Percentiles rank a stretch among this genome's conserved stretches.
Evolutionary conservation across 2,113 vertebrate genomes (phyloP).

Genomic region (Phaethornis superciliosus): DNA sequence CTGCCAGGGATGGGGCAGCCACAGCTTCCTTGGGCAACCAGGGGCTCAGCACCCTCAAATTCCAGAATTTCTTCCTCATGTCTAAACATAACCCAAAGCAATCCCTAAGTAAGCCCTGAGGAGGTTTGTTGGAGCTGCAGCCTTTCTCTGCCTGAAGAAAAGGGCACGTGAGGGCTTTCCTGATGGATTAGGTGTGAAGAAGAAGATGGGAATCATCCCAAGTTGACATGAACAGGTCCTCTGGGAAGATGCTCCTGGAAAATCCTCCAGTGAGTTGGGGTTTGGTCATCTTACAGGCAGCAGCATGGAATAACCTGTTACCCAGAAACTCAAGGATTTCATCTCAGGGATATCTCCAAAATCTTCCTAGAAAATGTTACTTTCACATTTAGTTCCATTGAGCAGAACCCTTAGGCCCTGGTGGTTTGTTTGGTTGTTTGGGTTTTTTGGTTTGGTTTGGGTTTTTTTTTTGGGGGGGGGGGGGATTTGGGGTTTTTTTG

Average conservation of each 20-base stretch:
- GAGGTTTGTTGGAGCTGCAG: background rate
- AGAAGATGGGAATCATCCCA: background rate
- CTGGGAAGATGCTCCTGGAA: background rate
- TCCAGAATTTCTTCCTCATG: too few species aligned
- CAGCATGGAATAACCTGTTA: background rate
- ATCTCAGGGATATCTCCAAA: background rate
- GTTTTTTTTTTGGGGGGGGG: too few species aligned
- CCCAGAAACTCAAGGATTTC: background rate
- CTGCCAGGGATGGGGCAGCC: too few species aligned
- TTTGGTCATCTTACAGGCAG: background rate
- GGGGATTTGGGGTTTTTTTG: background rate
- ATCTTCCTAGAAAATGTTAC: background rate
- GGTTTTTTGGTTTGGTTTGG: too few species aligned
- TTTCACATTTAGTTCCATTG: background rate
- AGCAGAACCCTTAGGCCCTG: background rate
- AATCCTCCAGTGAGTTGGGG: rapidly evolving
- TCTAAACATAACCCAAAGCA: too few species aligned
- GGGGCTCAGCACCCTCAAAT: too few species aligned
- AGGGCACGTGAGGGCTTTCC: background rate
- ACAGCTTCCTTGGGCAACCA: too few species aligned
- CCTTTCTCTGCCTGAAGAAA: background rate
- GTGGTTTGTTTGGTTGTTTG: too few species aligned
- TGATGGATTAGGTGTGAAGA: background rate
- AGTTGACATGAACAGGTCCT: rapidly evolving
- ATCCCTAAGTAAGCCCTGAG: background rate